Evolutionary conservation across 2,797 vertebrate species (phyloP), one percentile per base, ranked within the genome.

Genomic region (Falco cherrug): DNA sequence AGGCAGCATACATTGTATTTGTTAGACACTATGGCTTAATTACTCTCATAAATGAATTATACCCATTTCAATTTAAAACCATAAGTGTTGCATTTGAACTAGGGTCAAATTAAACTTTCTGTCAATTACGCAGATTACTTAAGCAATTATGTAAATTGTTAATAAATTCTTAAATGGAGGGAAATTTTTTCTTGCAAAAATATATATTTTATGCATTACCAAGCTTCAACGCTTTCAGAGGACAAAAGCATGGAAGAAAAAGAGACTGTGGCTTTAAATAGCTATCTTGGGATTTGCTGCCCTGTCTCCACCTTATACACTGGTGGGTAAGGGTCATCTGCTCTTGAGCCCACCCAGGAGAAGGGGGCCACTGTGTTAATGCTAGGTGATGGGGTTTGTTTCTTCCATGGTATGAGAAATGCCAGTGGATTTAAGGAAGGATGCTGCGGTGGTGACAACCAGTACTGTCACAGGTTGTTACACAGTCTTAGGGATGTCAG

Each of bases 1-100:
- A 95, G 98, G 98, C 98, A 97, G 98, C 98, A 97, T 96, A 97
- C 94, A 83, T 95, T 98, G 98, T 98, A 98, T 98, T 98, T 98
- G 98, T 98, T 98, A 98, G 98, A 98, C 98, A 98, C 97, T 97
- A 96, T 93, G 97, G 98, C 98, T 98, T 98, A 99, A 98, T 98
- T 98, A 98, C 98, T 98, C 97, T 98, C 98, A 98, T 99, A 98
- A 99, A 99, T 99, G 98, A 99, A 98, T 99, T 97, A 98, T 98
- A 98, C 97, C 97, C 97, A 97, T 98, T 98, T 98, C 98, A 98
- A 98, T 98, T 98, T 98, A 98, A 98, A 98, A 98, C 97, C 97
- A 71, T 98, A 98, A 98, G 98, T 98, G 98, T 98, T 98, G 97
- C 97, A 98, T 98, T 98, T 98, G 98, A 98, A 98, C 98, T 91